phyloP scores from a whole-genome alignment of 2,888 invertebrate species.

The Dilophus febrilis region DNA sequence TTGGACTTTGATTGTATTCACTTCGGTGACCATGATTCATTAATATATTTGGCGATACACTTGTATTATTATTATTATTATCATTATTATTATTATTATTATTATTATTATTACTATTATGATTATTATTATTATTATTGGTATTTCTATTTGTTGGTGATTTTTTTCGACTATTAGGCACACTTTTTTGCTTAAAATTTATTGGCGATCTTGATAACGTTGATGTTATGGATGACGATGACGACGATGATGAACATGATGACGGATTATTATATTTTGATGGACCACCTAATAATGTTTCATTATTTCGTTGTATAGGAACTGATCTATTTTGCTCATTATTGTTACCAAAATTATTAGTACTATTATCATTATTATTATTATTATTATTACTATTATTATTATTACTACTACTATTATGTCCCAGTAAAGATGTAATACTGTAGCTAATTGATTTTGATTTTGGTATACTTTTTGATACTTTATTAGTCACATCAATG shows the following conservation, averaged over 20 bases:
- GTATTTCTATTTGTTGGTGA: slow-evolving; percentile 5
- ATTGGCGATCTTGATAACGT: too few relatives aligned
- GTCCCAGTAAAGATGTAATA: slow-evolving; percentile 63
- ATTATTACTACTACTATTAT: slow-evolving; percentile 7
- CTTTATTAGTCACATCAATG: too few relatives aligned
- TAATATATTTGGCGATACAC: not conserved
- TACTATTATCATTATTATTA: slow-evolving; percentile 13
- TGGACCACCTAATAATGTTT: slow-evolving; percentile 29
- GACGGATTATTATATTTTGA: slow-evolving; percentile 18
- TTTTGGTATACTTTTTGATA: slow-evolving; percentile 4
- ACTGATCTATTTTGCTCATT: slow-evolving; percentile 19
- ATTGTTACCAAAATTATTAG: slow-evolving; percentile 6
- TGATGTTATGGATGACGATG: slow-evolving; percentile 4
- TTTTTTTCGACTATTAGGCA: too few relatives aligned
- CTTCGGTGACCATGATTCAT: not conserved
- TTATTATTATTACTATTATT: slow-evolving; percentile 14
- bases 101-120: too few relatives aligned
- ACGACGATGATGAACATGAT: not conserved
- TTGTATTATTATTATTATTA: too few relatives aligned
- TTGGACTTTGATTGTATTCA: slow-evolving; percentile 7
- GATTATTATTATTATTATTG: slow-evolving; percentile 4
- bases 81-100: too few relatives aligned
- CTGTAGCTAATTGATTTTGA: slow-evolving; percentile 44
- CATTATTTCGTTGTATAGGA: slow-evolving; percentile 21
- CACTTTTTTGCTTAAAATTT: too few relatives aligned